phyloP scores from a whole-genome alignment of 2,797 vertebrate genomes.

The Anableps anableps region DNA sequence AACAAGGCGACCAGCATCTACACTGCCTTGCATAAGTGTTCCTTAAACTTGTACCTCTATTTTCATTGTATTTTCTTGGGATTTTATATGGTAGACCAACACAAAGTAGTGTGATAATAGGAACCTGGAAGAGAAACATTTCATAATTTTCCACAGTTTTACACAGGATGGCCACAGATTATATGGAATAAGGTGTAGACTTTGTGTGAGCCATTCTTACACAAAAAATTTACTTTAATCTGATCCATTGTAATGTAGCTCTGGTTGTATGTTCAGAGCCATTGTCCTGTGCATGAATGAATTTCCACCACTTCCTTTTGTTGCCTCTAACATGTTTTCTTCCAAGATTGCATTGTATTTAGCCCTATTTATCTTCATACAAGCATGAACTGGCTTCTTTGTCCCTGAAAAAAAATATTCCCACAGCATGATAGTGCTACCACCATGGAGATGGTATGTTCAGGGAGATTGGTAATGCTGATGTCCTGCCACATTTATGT shows the following conservation, averaged over 20 bases:
- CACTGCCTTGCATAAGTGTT: neutral
- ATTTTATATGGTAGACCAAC: neutral
- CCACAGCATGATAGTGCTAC: neutral
- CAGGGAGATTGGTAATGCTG: too few relatives aligned
- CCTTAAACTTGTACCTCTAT: neutral
- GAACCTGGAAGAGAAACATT: neutral
- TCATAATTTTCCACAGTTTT: neutral
- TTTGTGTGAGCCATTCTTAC: neutral
- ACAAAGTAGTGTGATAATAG: neutral
- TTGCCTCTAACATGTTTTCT: too few relatives aligned
- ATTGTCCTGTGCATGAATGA: neutral
- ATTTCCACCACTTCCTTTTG: neutral
- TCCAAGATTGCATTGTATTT: too few relatives aligned
- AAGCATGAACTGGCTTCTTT: neutral
- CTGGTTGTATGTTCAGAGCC: neutral
- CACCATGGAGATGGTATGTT: neutral
- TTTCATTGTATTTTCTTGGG: neutral
- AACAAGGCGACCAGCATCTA: slow-evolving; percentile 16
- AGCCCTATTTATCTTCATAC: too few relatives aligned
- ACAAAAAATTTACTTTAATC: neutral
- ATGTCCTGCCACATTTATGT: too few relatives aligned
- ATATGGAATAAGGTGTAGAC: neutral
- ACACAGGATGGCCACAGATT: neutral
- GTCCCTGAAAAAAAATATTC: neutral
- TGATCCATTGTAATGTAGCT: neutral